Evolutionary conservation across 2,888 invertebrate genomes (phyloP).

Genomic region (Carterocephalus palaemon): DNA sequence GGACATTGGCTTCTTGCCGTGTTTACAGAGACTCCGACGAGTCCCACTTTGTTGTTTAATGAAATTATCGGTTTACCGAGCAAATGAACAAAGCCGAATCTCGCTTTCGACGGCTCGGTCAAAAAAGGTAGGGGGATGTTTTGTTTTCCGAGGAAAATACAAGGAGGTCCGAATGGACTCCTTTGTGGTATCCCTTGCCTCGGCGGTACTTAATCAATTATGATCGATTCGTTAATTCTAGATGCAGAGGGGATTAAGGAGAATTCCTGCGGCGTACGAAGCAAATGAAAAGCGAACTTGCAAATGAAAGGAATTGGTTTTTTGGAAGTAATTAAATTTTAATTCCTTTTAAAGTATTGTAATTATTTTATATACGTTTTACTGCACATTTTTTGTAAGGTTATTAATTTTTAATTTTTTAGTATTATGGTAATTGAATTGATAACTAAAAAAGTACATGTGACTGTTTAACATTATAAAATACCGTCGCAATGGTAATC

Average conservation of each 20-base stretch:
- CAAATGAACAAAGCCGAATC: constrained; percentile 79
- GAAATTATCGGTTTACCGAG: constrained; percentile 79
- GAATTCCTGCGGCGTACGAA: constrained; percentile 25
- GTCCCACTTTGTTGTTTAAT: constrained; percentile 79
- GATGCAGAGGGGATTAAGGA: constrained; percentile 60
- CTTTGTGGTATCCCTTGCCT: constrained; percentile 65
- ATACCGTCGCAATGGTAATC: too few species aligned
- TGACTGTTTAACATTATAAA: too few species aligned
- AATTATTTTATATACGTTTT: too few species aligned
- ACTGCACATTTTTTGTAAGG: too few species aligned
- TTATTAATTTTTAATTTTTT: too few species aligned
- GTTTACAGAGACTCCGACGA: constrained; percentile 67
- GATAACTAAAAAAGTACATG: too few species aligned
- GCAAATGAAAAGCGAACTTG: constrained; percentile 18
- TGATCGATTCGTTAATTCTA: constrained; percentile 74
- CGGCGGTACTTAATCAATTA: constrained; percentile 74
- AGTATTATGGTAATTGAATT: too few species aligned
- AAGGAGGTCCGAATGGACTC: constrained; percentile 59
- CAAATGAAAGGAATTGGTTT: constrained; percentile 20
- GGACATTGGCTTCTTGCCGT: constrained; percentile 78
- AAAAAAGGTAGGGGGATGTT: constrained; percentile 67
- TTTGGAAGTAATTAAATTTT: constrained; percentile 14
- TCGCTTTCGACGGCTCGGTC: constrained; percentile 65
- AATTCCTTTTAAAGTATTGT: too few species aligned
- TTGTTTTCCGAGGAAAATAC: constrained; percentile 52